Conservation (phyloP, 1,140 invertebrate genomes). For the Sesamia nonagrioides region DNA sequence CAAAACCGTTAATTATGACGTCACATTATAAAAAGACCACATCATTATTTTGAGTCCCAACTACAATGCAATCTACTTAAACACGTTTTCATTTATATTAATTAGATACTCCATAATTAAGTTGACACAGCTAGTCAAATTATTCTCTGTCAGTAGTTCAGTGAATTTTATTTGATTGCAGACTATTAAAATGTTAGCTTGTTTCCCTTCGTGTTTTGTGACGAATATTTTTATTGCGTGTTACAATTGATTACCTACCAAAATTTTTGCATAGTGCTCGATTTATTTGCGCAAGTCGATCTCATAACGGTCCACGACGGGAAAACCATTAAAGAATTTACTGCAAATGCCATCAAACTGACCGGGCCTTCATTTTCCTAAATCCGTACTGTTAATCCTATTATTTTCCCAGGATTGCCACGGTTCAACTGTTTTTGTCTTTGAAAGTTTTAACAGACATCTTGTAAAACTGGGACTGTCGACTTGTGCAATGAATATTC, state of each 20-base stretch:
- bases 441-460: no score
- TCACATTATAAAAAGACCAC: neutral
- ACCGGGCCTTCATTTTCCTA: no score
- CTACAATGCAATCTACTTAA: neutral
- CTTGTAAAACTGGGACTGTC: no score
- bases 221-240: neutral
- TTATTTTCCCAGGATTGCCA: no score
- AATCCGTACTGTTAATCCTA: no score
- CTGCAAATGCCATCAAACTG: no score
- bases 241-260: conserved; percentile 1
- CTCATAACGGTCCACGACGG: no score
- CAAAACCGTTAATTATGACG: conserved; percentile 11
- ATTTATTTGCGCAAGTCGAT: neutral
- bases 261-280: neutral
- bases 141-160: neutral
- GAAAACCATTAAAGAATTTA: no score
- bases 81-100: conserved; percentile 21
- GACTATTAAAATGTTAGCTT: neutral
- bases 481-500: no score
- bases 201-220: neutral
- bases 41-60: neutral
- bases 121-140: neutral
- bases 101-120: conserved; percentile 1
- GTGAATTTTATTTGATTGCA: neutral
- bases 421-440: no score